Conservation (phyloP, 2,797 vertebrate genomes). For the Mormyrops attenuatus region DNA sequence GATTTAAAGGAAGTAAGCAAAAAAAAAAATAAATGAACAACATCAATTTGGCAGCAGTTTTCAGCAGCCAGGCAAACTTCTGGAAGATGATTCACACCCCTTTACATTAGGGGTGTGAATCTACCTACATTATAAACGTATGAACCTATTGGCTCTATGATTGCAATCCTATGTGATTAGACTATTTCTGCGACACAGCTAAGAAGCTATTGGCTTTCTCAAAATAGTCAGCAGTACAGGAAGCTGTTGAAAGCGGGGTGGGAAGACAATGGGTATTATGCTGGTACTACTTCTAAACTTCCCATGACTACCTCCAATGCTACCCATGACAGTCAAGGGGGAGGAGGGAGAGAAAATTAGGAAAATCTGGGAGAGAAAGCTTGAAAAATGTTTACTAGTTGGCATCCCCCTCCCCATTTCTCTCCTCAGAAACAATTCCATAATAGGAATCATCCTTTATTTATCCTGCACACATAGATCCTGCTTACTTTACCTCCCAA, state of each 20-base stretch:
- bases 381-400: conserved; percentile 3
- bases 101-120: neutral
- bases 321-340: neutral
- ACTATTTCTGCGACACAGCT: neutral
- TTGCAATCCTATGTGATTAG: neutral
- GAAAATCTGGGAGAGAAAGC: neutral
- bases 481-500: neutral
- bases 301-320: neutral
- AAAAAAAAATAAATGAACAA: neutral
- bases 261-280: neutral
- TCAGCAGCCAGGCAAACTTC: neutral
- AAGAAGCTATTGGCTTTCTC: neutral
- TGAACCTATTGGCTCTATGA: neutral
- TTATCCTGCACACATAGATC: neutral
- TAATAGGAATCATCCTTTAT: conserved; percentile 56
- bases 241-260: neutral
- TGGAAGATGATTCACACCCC: neutral
- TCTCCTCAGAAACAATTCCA: conserved; percentile 50
- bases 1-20: neutral
- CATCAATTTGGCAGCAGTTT: neutral
- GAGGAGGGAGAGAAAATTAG: neutral
- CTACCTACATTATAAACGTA: neutral
- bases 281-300: neutral
- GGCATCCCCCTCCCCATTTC: conserved; percentile 28
- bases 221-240: neutral